Evolutionary conservation across 2,113 vertebrate species (phyloP), one percentile per base, ranked within the genome.

Genomic region (Cisticola juncidis): DNA sequence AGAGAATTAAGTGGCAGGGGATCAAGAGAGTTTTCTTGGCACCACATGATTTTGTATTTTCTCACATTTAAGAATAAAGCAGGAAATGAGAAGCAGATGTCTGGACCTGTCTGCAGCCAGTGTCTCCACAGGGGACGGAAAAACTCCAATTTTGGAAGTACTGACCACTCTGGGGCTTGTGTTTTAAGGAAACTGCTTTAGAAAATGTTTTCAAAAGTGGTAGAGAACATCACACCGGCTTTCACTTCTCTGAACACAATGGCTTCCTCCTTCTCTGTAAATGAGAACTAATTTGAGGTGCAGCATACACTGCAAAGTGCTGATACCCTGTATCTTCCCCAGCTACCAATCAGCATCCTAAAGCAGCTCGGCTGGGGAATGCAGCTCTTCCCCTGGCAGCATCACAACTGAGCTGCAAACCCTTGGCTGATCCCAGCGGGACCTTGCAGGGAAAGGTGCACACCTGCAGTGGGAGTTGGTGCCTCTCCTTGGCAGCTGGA

Each of bases 51-150:
- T 61, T 64, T 2, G 6, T 54, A 18, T 56, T 64, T 77, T 95
- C 82, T 73, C 80, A 88, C 45, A 72, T 72, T 85, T 48, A 44
- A 40, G 33, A 24, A 60, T n/a, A 51, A 44, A 45, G 28, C 42
- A 81, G 86, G 71, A 95, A 92, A 96, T 73, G 76, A 73, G 51
- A 36, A 94, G 10, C 91, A 93, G 79, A 80, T 86, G 68, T 60
- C 45, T 53, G 89, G 65, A 47, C 22, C 38, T 77, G 31, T 70
- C 86, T 70, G 89, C 51, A 90, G 64, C 35, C 93, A 88, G 22
- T 3, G 1, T 31, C 58, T 86, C 71, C 42, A 18, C 28, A 16
- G 23, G 11, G 11, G 38, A 48, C 0, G 0, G 38, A 85, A 76
- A 35, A 44, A 21, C 36, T 74, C 33, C 24, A 42, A 2, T 47